Percentiles rank a stretch among this genome's conserved stretches.
phyloP scores from a whole-genome alignment of 2,888 invertebrate genomes.

The Podotricha telesiphe region DNA sequence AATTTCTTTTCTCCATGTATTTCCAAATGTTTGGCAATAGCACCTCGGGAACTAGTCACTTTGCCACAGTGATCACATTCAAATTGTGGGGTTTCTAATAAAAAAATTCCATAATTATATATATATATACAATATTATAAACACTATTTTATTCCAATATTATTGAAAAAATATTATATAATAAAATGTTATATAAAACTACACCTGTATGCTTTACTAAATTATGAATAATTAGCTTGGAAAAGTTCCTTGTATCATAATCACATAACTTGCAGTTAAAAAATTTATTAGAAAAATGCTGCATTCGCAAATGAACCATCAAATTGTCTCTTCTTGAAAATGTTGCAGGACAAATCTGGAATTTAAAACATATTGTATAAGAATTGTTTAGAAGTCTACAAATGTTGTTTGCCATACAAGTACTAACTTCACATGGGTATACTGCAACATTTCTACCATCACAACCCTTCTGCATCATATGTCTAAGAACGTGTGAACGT shows the following conservation, averaged over 20 bases:
- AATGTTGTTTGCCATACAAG: conserved; percentile 1
- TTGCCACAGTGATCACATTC: conserved; percentile 89
- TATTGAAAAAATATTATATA: background rate
- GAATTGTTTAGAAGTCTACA: background rate
- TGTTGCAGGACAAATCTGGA: conserved; percentile 85
- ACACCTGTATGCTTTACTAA: conserved; percentile 64
- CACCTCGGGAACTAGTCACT: conserved; percentile 88
- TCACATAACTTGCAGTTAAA: conserved; percentile 65
- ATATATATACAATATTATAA: too few relatives aligned
- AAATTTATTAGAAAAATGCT: conserved; percentile 63
- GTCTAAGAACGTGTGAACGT: conserved; percentile 89
- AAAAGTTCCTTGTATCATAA: conserved; percentile 64
- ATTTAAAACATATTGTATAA: conserved; percentile 37
- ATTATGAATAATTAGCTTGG: conserved; percentile 67
- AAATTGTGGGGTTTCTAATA: conserved; percentile 65
- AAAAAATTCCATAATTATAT: conserved; percentile 1
- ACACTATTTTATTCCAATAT: too few relatives aligned
- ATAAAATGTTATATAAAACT: background rate
- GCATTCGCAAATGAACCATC: conserved; percentile 88
- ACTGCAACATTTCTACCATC: conserved; percentile 72
- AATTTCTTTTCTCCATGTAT: conserved; percentile 87
- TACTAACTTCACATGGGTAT: conserved; percentile 69
- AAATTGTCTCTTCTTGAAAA: conserved; percentile 90
- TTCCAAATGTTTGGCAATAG: conserved; percentile 89
- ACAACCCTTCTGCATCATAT: conserved; percentile 87